phyloP scores from a whole-genome alignment of 2,888 invertebrate genomes.

The Dynastes hyllus region DNA sequence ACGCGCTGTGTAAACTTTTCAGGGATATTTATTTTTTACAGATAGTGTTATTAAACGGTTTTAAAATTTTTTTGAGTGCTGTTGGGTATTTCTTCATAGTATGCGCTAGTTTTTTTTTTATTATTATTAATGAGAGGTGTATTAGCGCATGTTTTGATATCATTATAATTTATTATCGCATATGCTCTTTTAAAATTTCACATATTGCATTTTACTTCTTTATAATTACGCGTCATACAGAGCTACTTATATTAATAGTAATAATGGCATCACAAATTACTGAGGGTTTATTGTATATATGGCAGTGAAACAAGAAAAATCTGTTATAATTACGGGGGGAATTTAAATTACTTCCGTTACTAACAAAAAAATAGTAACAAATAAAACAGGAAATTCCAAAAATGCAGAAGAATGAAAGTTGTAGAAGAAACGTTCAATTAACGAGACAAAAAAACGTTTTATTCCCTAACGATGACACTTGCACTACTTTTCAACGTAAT shows the following conservation, averaged over 20 bases:
- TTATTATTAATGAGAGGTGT: background rate
- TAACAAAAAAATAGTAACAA: too few species aligned
- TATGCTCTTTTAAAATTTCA: background rate
- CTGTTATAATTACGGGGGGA: background rate
- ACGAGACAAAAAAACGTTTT: too few species aligned
- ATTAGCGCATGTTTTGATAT: background rate
- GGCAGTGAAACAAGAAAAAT: background rate
- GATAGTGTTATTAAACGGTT: constrained; percentile 49
- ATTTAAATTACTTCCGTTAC: too few species aligned
- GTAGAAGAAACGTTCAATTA: too few species aligned
- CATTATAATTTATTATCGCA: constrained; percentile 15
- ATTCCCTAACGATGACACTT: too few species aligned
- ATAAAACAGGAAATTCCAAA: too few species aligned
- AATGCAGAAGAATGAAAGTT: too few species aligned
- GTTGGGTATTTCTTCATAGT: constrained; percentile 43
- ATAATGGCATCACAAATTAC: background rate
- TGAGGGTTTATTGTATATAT: background rate
- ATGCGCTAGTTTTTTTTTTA: constrained; percentile 14
- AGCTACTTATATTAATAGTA: constrained; percentile 14
- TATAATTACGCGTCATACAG: background rate
- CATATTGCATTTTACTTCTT: background rate
- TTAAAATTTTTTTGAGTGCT: constrained; percentile 50
- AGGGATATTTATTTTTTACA: constrained; percentile 55
- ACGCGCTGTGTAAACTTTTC: constrained; percentile 52
- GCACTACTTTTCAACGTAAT: too few species aligned